Base-by-base conservation (phyloP, 2,888 invertebrate genomes). In the Microctonus aethiopoides region DNA sequence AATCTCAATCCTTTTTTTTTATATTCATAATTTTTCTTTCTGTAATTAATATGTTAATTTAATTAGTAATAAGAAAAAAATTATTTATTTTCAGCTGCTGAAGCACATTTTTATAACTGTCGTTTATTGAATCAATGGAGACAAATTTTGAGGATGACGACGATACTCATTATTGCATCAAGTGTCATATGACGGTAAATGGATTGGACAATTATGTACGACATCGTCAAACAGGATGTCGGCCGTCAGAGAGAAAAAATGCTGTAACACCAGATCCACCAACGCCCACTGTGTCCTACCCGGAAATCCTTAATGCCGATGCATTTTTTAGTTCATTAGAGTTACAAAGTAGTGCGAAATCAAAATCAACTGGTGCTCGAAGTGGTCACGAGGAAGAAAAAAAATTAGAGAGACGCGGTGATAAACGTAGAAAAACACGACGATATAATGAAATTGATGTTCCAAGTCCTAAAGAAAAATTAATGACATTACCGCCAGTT, bases 171-270 rank as follows among this genome's bases (percentile, higher is more conserved):
- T 91, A 95, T 74, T 97, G 97, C 87, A 92, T 96, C 79, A 94
- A 94, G 82, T 97, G 97, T 87, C 93, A 94, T 78, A 84, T 89
- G 20, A 95, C 96, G 2, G 92, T 97, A 72, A 87, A 91, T 41
- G 97, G 97, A 0, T 88, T 97, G n/a, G 93, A 94, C 52, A 94
- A 93, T 84, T 97, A 97, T 84, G 91, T 97, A 29, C 90, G 90
- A 46, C 97, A 97, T 82, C 91, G 96, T 54, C 94, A 94, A 82
- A 88, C 89, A 36, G 90, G 90, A 75, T 95, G 95, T 78, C 88
- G 88, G 26, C 78, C 78, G 2, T 72, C 77, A 7, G 80, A 83
- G 70, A 71, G 71, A 62, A 82, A 75, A 34, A 74, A 71, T n/a
- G 60, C 73, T 22, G 68, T 72, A 6, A 79, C 74, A n/a, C 77